Evolutionary conservation across 2,797 vertebrate species (phyloP), one percentile per base, ranked within the genome.

Genomic region (Australoheros facetus): DNA sequence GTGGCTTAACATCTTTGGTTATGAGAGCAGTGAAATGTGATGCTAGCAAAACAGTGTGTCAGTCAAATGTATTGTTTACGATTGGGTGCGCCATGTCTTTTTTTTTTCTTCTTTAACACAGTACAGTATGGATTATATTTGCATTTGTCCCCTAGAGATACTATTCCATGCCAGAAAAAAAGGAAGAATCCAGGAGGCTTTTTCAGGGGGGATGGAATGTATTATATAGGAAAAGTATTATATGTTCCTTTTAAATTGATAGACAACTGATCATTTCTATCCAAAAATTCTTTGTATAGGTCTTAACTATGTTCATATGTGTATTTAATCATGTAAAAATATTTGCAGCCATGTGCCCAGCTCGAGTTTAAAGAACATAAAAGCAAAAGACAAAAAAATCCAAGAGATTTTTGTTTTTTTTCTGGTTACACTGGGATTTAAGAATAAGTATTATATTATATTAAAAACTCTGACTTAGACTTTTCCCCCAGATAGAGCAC

Each of bases 101-200:
- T 11, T 37, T 37, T 66, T 48, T 64, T 66, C n/a, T 81, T 73
- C 3, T 56, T 21, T 32, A 1, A 23, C 80, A 79, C 74, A 83
- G 55, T 73, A 64, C 66, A 30, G 11, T 69, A 62, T 72, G 73
- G 86, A 89, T 90, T 83, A 77, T 56, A 89, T 91, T 92, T 87
- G 86, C 84, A 88, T 89, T 48, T 73, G 79, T 82, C 79, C 60
- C 71, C 79, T 64, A 73, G 55, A 85, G 72, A 88, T 70, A 56
- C 3, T 9, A 57, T 77, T 78, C 51, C 8, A 2, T 21, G 51
- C n/a, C 14, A 28, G 39, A 75, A 59, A 64, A 28, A 74, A 17
- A 55, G 14, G 28, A 39, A 69, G 23, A 69, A 53, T 51, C 64
- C 45, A 53, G 19, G 4, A 53, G 56, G 60, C 23, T 30, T 77